Evolutionary conservation across 1,140 invertebrate genomes (phyloP), one percentile per base, ranked within the genome.

Genomic region (Megathymus violae): DNA sequence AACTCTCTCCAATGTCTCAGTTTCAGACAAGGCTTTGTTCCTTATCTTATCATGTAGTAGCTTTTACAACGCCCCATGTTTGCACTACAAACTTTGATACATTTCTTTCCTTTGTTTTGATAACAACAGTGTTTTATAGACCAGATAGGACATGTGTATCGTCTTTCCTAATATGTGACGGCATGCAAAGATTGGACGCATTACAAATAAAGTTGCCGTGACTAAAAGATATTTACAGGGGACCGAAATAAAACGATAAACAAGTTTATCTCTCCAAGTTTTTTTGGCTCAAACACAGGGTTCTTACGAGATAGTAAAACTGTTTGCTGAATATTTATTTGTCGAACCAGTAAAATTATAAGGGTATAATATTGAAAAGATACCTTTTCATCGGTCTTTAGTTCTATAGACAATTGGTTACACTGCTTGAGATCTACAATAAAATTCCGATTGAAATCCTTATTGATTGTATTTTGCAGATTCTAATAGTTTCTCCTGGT

Each of bases 51-150:
- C 77, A 59, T 15, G 44, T 47, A 15, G 5, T 65, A 51, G 67
- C 62, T 69, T 71, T 76, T 70, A 78, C 72, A 65, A 69, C 71
- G 34, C n/a, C 62, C 48, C 22, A 4, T 79, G 71, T 77, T 79
- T 79, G 64, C 69, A 64, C 67, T 70, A 75, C 74, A 77, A 77
- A 68, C 62, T 69, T 50, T 19, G 61, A 56, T 54, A 40, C 15
- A 19, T 41, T 64, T 47, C 60, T 51, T 43, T 56, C 58, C 58
- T 69, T 70, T 67, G 66, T 54, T 54, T 71, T 64, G 75, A 78
- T 72, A 78, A 64, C 64, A 40, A 43, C 60, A 19, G 22, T 54
- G 50, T 64, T 67, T 73, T 66, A 67, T 63, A 50, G 38, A 65
- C 11, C 9, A 43, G 71, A 73, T 74, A 76, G 64, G 44, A 25